Evolutionary conservation across 2,113 vertebrate species (phyloP).

Genomic region (Stegostoma tigrinum): DNA sequence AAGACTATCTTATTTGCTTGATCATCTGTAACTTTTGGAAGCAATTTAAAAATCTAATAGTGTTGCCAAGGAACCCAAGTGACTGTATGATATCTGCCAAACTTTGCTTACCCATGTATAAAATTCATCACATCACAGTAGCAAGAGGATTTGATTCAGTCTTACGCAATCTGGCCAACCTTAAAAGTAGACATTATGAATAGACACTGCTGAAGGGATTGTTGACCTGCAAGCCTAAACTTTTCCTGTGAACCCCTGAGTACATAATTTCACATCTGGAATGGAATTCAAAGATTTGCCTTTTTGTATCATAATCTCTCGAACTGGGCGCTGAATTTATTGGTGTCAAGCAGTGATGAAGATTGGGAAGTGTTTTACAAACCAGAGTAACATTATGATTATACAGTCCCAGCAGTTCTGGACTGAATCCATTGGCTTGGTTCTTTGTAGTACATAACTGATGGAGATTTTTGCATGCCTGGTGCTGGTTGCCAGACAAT

Average conservation of each 20-base stretch:
- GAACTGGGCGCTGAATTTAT: neutral
- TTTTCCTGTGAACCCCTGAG: neutral
- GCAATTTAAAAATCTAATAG: neutral
- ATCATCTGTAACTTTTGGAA: neutral
- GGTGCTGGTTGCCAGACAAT: neutral
- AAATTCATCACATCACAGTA: neutral
- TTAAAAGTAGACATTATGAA: neutral
- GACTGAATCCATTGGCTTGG: neutral
- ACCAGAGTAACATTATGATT: neutral
- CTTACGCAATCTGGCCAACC: neutral
- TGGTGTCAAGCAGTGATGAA: neutral
- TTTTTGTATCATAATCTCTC: neutral
- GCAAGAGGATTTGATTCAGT: neutral
- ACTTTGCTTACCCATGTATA: neutral
- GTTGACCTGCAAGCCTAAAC: neutral
- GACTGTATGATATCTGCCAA: neutral
- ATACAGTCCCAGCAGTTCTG: neutral
- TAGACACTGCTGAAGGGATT: neutral
- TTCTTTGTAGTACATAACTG: neutral
- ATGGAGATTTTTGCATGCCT: neutral
- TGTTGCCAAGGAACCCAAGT: neutral
- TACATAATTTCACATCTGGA: neutral
- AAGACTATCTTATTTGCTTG: neutral
- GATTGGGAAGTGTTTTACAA: neutral
- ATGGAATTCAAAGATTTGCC: neutral